A percentile compares a stretch with the other conserved stretches of the same genome.
phyloP scores from a whole-genome alignment of 2,797 vertebrate species.

The Coracias cyanogaster region DNA sequence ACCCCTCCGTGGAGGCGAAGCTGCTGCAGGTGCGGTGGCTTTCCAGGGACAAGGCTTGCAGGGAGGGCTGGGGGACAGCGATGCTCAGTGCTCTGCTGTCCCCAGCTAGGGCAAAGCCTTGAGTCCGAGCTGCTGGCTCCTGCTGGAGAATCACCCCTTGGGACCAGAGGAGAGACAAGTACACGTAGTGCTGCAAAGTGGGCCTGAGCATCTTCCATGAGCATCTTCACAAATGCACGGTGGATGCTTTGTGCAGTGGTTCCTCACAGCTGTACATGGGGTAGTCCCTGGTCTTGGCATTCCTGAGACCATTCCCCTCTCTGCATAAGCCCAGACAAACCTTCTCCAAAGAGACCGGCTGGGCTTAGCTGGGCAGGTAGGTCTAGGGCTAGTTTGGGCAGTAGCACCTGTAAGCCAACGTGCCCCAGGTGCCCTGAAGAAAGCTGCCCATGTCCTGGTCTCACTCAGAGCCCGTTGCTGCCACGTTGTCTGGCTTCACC shows the following conservation, averaged over 20 bases:
- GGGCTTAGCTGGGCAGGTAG: background rate
- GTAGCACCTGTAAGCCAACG: background rate
- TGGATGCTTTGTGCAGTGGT: background rate
- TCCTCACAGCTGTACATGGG: fast-evolving
- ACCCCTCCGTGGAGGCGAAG: background rate
- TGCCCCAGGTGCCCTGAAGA: background rate
- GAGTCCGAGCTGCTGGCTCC: background rate
- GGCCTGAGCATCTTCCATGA: fast-evolving
- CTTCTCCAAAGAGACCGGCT: background rate
- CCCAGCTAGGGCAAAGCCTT: fast-evolving
- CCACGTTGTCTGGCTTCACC: background rate
- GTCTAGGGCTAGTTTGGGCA: background rate
- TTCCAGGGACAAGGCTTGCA: fast-evolving
- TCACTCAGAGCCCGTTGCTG: fast-evolving
- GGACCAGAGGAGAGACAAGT: background rate
- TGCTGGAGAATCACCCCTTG: fast-evolving
- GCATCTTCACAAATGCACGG: fast-evolving
- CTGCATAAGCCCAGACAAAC: background rate
- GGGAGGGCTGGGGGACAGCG: fast-evolving
- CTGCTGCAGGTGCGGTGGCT: background rate
- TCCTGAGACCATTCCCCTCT: background rate
- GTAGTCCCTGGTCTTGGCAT: background rate
- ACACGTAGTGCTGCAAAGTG: fast-evolving
- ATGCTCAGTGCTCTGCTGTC: background rate
- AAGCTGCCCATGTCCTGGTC: background rate